Evolutionary conservation across 2,113 vertebrate species (phyloP), one percentile per base, ranked within the genome.

Genomic region (Rhynchomys soricoides): DNA sequence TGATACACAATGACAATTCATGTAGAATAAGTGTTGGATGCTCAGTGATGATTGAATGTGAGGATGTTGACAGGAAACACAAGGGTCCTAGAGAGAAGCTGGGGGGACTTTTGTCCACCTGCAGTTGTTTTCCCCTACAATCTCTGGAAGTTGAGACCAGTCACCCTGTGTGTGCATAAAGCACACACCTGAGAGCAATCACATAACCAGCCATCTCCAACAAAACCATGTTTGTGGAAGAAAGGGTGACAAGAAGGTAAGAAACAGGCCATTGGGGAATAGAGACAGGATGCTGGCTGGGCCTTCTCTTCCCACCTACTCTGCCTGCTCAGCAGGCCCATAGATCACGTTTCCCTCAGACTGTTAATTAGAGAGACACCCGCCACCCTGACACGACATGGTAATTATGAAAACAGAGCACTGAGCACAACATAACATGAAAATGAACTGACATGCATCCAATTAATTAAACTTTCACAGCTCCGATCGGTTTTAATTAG

Each of bases 311-410:
- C 91, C 64, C 59, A 85, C 70, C 81, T 78, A 77, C 97, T 93
- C 93, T n/a, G 86, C 96, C 97, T 96, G 95, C 91, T 96, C 96
- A 88, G 31, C 97, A 98, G 93, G 92, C 77, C 97, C 85, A 86
- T 97, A 93, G 52, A 95, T 97, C 96, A 97, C 86, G 71, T 83
- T 97, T 97, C 97, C 91, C 91, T 96, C 97, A 92, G 89, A 95
- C 94, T 97, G 81, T 96, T 98, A 98, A 98, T 98, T 98, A 98
- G 97, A 97, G 82, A 97, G 96, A 97, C 92, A 95, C 94, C 86
- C 91, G 43, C 78, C 97, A 97, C 96, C 96, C 97, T 90, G 43
- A 86, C 96, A 95, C n/a, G 95, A 96, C 94, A 85, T 1, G 3
- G 95, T 97, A 79, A 48, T 96, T 98, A 98, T 98, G 97, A 97